Evolutionary conservation across 2,888 invertebrate species (phyloP).

Genomic region (Tolmerus cingulatus): DNA sequence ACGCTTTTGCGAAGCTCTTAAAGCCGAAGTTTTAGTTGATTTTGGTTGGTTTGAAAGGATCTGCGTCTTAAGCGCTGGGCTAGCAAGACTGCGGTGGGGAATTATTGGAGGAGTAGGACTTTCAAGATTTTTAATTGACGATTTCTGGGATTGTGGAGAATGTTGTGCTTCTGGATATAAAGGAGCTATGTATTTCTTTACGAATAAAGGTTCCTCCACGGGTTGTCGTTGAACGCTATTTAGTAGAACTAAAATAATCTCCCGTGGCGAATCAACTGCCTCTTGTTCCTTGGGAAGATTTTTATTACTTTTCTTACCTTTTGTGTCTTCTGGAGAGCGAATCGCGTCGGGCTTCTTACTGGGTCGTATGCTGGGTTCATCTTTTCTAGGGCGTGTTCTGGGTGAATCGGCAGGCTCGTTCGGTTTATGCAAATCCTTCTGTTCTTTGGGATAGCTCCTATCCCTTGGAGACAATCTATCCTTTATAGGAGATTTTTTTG

Average conservation of each 20-base stretch:
- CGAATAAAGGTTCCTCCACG: neutral
- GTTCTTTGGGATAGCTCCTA: neutral
- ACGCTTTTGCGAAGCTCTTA: neutral
- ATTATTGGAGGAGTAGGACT: neutral
- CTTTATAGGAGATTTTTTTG: neutral
- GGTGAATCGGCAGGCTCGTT: constrained; percentile 36
- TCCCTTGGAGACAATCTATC: neutral
- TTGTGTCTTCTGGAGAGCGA: neutral
- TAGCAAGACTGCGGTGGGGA: neutral
- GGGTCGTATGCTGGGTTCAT: neutral
- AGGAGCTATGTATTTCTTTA: neutral
- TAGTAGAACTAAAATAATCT: neutral
- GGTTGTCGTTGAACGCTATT: neutral
- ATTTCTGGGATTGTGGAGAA: neutral
- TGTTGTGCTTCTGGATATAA: neutral
- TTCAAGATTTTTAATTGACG: neutral
- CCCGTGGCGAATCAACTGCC: neutral
- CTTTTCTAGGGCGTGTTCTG: neutral
- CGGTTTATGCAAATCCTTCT: neutral
- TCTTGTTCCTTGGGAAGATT: neutral
- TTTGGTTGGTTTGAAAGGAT: neutral
- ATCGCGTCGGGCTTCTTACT: neutral
- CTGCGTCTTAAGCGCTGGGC: neutral
- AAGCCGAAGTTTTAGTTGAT: neutral
- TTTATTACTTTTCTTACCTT: constrained; percentile 23